Percentiles rank a stretch among this genome's conserved stretches.
phyloP scores from a whole-genome alignment of 1,140 invertebrate species.

The Drosophila aff. region DNA sequence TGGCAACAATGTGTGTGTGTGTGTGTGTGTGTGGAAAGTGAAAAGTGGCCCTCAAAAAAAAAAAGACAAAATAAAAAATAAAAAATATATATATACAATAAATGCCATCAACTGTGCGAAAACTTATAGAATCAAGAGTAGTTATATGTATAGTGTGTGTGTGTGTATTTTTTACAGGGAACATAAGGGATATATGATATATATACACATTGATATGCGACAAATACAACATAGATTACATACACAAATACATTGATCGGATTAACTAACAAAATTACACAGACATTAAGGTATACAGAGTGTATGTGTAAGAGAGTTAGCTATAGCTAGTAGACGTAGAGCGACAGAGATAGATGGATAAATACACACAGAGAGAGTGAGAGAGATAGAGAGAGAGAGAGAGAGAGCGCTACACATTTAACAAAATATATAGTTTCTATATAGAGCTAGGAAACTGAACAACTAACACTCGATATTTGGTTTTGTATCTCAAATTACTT shows the following conservation, averaged over 20 bases:
- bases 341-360: conserved; percentile 20
- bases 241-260: conserved; percentile 26
- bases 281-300: conserved; percentile 47
- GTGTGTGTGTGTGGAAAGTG: background rate
- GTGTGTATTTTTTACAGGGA: conserved; percentile 27
- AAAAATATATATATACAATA: conserved; percentile 38
- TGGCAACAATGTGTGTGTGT: conserved; percentile 51
- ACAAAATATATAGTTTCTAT: conserved; percentile 40
- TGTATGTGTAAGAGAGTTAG: conserved; percentile 37
- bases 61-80: conserved; percentile 24
- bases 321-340: conserved; percentile 20
- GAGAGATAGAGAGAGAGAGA: conserved; percentile 36
- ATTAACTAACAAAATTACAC: conserved; percentile 46
- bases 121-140: conserved; percentile 45
- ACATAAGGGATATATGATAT: conserved; percentile 13
- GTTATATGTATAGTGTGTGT: conserved; percentile 29
- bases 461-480: conserved; percentile 35
- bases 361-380: conserved; percentile 23
- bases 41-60: conserved; percentile 8
- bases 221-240: conserved; percentile 46
- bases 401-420: conserved; percentile 57
- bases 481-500: conserved; percentile 20
- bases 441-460: conserved; percentile 46
- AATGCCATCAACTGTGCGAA: conserved; percentile 42
- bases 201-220: conserved; percentile 32